These are phyloP conservation scores for Podargus strigoides DNA, from an alignment of 2,797 vertebrate genomes.

Conservation along the genomic window DNA sequence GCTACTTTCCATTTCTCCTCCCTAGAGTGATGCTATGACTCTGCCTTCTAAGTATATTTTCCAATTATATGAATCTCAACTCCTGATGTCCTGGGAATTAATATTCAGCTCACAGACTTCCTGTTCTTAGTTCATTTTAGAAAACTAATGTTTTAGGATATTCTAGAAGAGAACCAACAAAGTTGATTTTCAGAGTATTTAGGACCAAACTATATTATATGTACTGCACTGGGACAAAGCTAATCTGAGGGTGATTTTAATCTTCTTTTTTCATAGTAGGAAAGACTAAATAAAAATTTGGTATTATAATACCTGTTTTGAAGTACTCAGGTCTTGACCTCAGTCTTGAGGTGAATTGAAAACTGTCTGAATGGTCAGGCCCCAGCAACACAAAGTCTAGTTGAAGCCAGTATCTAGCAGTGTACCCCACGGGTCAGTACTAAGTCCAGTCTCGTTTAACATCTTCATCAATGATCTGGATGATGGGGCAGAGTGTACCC, in stretches of 20 bases:
- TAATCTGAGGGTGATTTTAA: constrained; percentile 44
- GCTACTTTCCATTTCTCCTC: background rate
- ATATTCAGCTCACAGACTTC: background rate
- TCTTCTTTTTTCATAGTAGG: constrained; percentile 11
- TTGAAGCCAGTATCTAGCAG: background rate
- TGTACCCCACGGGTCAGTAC: background rate
- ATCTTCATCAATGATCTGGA: background rate
- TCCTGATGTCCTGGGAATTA: background rate
- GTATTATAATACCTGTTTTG: background rate
- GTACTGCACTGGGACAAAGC: background rate
- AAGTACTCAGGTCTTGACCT: background rate
- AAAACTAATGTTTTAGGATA: background rate
- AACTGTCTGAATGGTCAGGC: background rate
- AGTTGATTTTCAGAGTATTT: background rate
- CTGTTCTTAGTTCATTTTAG: background rate
- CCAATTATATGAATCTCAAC: background rate
- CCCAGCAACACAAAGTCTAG: background rate
- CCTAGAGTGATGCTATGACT: background rate
- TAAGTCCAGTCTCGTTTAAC: background rate
- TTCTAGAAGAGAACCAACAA: background rate
- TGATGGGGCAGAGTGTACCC: background rate
- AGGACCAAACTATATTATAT: background rate
- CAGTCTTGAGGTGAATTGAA: background rate
- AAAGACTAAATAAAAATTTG: background rate
- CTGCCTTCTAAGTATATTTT: constrained; percentile 8